Conservation (phyloP, 2,113 vertebrate species). For the Ammodytes dubius region DNA sequence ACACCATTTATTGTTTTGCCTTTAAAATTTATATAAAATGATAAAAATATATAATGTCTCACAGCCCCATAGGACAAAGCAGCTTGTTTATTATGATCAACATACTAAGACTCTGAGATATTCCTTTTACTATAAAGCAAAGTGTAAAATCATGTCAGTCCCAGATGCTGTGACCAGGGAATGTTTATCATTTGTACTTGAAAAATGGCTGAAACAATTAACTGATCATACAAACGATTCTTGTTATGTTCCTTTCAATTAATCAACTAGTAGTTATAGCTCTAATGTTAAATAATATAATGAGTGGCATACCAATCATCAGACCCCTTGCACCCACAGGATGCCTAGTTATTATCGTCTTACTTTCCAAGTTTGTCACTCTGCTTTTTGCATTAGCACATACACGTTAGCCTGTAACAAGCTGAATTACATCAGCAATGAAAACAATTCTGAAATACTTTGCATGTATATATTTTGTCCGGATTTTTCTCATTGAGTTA, state of each 20-base stretch:
- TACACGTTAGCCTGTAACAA: neutral
- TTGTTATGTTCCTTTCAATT: too few species aligned
- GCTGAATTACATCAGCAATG: neutral
- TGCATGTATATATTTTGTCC: neutral
- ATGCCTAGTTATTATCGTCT: neutral
- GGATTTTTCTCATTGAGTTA: neutral
- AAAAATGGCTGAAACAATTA: conserved; percentile 15
- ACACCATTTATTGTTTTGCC: neutral
- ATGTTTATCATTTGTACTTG: neutral
- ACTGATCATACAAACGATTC: neutral
- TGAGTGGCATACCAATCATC: neutral
- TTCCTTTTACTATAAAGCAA: neutral
- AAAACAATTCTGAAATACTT: too few species aligned
- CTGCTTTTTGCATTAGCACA: conserved; percentile 3
- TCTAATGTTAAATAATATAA: neutral
- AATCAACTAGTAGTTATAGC: neutral
- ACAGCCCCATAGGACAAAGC: neutral
- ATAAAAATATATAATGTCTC: neutral
- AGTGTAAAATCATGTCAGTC: neutral
- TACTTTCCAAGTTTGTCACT: conserved; percentile 12
- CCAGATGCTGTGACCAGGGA: neutral
- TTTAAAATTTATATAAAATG: neutral
- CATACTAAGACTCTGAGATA: neutral
- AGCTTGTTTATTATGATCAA: neutral
- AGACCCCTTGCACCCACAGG: neutral